Conservation (phyloP, 2,113 vertebrate species). For the Dolichotis patagonum region DNA sequence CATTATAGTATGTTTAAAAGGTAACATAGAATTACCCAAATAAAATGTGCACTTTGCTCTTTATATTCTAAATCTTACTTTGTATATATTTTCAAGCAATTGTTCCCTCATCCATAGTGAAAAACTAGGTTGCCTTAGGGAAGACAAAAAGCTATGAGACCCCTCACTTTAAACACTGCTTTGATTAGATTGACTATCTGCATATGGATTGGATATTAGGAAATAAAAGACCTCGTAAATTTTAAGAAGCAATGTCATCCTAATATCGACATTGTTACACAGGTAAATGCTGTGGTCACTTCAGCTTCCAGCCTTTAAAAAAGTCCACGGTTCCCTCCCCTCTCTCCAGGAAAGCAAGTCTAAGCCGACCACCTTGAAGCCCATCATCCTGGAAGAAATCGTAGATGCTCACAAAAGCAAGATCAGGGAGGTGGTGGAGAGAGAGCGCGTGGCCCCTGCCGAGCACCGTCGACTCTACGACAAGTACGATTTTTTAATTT, state of each 20-base stretch:
- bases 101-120: neutral
- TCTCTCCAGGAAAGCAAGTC: constrained; percentile 83
- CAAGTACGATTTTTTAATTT: constrained; percentile 89
- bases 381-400: constrained; percentile 89
- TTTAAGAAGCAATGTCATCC: neutral
- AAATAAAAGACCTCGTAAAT: neutral
- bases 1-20: neutral
- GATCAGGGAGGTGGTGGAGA: constrained; percentile 85
- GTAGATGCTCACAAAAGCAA: constrained; percentile 86
- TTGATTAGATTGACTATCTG: neutral
- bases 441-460: constrained; percentile 86
- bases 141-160: constrained; percentile 7
- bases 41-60: neutral
- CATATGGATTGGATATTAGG: neutral
- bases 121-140: constrained; percentile 14
- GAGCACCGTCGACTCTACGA: constrained; percentile 90
- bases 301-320: neutral
- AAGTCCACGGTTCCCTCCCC: neutral
- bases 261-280: neutral
- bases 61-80: neutral
- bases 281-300: neutral
- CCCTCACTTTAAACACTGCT: constrained; percentile 12
- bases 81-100: constrained; percentile 3
- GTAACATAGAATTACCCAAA: neutral
- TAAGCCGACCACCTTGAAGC: constrained; percentile 85